A percentile compares a stretch with the other conserved stretches of the same genome.
phyloP scores from a whole-genome alignment of 1,140 invertebrate species.

The Glossosoma conforme region DNA sequence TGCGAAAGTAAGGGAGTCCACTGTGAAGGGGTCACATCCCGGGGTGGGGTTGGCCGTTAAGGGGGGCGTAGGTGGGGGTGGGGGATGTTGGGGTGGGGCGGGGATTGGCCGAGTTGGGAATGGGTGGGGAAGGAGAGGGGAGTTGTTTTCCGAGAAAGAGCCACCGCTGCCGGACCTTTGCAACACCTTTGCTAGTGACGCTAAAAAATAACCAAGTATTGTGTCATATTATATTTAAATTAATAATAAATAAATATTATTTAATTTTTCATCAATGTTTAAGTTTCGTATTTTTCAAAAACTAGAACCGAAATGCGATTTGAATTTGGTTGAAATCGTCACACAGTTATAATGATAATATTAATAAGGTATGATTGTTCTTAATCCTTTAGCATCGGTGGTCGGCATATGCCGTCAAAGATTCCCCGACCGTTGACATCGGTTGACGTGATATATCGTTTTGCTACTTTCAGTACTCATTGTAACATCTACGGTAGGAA shows the following conservation, averaged over 20 bases:
- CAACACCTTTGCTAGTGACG: constrained; percentile 12
- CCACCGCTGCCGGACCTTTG: constrained; percentile 22
- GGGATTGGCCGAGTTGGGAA: constrained; percentile 6
- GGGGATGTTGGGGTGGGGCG: not conserved
- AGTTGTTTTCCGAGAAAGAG: constrained; percentile 22
- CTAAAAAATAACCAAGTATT: not conserved
- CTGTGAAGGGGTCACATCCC: constrained; percentile 10
- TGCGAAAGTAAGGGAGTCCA: constrained; percentile 15
- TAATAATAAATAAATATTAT: no score
- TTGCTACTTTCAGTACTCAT: no score
- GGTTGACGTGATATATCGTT: no score
- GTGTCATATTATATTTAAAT: not conserved
- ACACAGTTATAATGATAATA: no score
- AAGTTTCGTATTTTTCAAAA: not conserved
- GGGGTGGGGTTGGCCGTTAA: constrained; percentile 11
- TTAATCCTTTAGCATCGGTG: no score
- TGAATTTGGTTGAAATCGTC: no score
- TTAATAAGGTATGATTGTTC: no score
- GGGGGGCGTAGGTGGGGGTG: constrained; percentile 5
- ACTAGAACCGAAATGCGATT: no score
- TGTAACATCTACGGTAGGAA: no score
- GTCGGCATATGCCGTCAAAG: no score
- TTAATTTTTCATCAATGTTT: not conserved
- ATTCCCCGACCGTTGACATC: no score
- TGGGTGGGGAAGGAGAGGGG: constrained; percentile 15